Evolutionary conservation across 2,797 vertebrate genomes (phyloP).

Genomic region (Cygnus olor): DNA sequence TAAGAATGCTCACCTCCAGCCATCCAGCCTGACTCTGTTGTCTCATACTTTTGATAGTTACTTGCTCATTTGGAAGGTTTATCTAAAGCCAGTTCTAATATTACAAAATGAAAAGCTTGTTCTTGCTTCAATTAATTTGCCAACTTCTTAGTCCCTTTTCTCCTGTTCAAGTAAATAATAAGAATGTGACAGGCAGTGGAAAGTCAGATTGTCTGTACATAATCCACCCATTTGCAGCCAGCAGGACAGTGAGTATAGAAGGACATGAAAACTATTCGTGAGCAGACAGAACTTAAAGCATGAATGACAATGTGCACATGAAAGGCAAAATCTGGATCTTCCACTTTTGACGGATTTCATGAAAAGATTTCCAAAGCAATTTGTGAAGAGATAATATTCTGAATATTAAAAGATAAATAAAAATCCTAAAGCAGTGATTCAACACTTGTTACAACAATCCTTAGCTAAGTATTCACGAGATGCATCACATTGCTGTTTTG

Average conservation of each 20-base stretch:
- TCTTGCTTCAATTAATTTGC: not conserved
- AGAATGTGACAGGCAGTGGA: not conserved
- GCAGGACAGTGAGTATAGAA: rapidly evolving
- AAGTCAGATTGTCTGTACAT: not conserved
- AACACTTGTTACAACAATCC: not conserved
- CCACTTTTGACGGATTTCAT: not conserved
- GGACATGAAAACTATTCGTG: not conserved
- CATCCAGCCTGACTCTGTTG: not conserved
- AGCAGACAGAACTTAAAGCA: not conserved
- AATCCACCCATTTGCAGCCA: not conserved
- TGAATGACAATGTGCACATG: not conserved
- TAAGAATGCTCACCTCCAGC: not conserved
- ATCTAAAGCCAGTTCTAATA: not conserved
- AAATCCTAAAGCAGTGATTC: not conserved
- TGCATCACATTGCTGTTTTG: not conserved
- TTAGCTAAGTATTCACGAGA: not conserved
- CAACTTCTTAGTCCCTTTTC: not conserved
- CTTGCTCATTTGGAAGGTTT: not conserved
- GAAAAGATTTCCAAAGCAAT: not conserved
- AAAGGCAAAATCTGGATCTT: not conserved
- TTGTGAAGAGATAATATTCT: not conserved
- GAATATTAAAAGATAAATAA: not conserved
- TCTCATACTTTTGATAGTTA: not conserved
- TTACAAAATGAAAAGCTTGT: not conserved
- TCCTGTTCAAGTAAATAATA: not conserved